Percentiles rank a stretch among this genome's conserved stretches.
Evolutionary conservation across 2,888 invertebrate genomes (phyloP).

Genomic region (Carabus problematicus): DNA sequence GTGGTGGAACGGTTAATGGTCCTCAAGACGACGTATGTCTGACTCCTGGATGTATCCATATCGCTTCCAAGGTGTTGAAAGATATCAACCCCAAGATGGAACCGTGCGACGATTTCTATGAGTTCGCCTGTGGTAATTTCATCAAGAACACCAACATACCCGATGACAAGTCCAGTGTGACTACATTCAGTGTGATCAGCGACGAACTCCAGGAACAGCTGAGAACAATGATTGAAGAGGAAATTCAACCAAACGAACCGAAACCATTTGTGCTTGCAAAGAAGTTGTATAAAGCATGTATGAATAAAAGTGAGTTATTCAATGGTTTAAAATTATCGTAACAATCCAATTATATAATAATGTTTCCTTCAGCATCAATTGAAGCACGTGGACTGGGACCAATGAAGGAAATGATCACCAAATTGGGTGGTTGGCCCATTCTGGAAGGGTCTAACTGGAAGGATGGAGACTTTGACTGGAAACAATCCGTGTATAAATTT

Average conservation of each 20-base stretch:
- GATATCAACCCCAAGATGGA: constrained; percentile 76
- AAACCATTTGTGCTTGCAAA: constrained; percentile 80
- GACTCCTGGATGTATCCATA: constrained; percentile 79
- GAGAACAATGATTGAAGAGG: constrained; percentile 72
- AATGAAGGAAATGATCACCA: constrained; percentile 71
- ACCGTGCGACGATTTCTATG: constrained; percentile 84
- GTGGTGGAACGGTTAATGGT: background rate
- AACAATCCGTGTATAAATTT: constrained; percentile 81
- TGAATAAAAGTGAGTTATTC: constrained; percentile 79
- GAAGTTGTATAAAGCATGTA: constrained; percentile 84
- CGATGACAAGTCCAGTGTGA: constrained; percentile 81
- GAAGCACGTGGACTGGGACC: constrained; percentile 80
- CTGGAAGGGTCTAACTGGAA: constrained; percentile 80
- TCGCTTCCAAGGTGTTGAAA: constrained; percentile 75
- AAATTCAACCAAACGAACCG: constrained; percentile 67
- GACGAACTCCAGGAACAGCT: constrained; percentile 79
- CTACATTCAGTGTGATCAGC: constrained; percentile 77
- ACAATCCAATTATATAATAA: constrained; percentile 1
- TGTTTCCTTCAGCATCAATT: constrained; percentile 69
- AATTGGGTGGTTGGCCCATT: constrained; percentile 96
- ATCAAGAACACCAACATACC: constrained; percentile 75
- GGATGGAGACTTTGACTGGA: constrained; percentile 78
- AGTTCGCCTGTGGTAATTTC: constrained; percentile 81
- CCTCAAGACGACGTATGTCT: constrained; percentile 67
- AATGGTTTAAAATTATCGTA: background rate